A percentile compares a stretch with the other conserved stretches of the same genome.
Conservation (phyloP, 2,888 invertebrate genomes). For the Pterostichus madidus region DNA sequence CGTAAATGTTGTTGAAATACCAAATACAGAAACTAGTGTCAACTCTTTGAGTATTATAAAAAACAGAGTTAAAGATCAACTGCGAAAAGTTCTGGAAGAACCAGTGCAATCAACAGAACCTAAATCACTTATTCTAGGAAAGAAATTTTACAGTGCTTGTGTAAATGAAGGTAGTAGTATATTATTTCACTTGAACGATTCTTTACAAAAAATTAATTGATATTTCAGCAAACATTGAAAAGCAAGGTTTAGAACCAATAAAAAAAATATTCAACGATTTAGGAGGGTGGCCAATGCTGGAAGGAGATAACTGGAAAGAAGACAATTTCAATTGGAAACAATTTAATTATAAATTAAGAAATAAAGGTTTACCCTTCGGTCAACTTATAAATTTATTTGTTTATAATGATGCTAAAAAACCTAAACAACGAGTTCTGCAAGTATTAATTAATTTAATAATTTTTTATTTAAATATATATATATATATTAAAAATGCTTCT, state of each 20-base stretch:
- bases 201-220: no score
- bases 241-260: conserved; percentile 85
- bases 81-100: conserved; percentile 82
- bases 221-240: conserved; percentile 86
- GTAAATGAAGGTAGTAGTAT: conserved; percentile 86
- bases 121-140: conserved; percentile 84
- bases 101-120: conserved; percentile 80
- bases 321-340: conserved; percentile 85
- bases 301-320: conserved; percentile 85
- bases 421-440: conserved; percentile 87
- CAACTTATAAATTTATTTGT: conserved; percentile 91
- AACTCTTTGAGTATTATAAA: conserved; percentile 84
- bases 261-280: conserved; percentile 83
- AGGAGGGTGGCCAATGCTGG: conserved; percentile 94
- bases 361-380: conserved; percentile 88
- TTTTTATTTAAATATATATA: not conserved
- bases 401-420: conserved; percentile 90
- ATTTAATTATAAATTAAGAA: conserved; percentile 86
- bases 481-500: not conserved
- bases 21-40: conserved; percentile 86
- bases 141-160: conserved; percentile 88
- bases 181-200: no score
- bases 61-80: conserved; percentile 84
- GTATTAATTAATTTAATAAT: conserved; percentile 76
- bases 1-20: conserved; percentile 83